phyloP scores from a whole-genome alignment of 1,140 invertebrate species.

The Anastatus disparis region DNA sequence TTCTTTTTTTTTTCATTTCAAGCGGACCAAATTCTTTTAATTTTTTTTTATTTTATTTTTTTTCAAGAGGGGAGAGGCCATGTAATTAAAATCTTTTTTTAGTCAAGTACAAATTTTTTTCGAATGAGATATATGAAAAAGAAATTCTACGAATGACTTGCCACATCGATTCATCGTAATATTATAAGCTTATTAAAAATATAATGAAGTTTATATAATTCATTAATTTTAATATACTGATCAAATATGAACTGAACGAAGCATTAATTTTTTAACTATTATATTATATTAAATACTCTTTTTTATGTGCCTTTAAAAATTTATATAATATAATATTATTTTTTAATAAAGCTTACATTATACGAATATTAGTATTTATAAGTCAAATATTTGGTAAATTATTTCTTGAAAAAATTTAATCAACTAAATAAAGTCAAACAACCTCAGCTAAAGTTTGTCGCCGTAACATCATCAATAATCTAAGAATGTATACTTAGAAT shows the following conservation, averaged over 20 bases:
- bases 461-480: constrained; percentile 3
- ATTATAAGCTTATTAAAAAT: not conserved
- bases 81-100: constrained; percentile 32
- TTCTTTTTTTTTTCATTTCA: not conserved
- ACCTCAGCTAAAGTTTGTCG: not conserved
- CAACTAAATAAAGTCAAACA: not conserved
- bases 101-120: too few species aligned
- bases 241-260: not conserved
- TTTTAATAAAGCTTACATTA: too few species aligned
- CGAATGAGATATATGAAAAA: too few species aligned
- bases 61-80: too few species aligned
- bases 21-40: too few species aligned
- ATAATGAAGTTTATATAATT: not conserved
- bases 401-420: not conserved
- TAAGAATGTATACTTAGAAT: not conserved
- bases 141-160: constrained; percentile 27
- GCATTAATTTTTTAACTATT: too few species aligned
- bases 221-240: constrained; percentile 12
- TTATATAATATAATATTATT: too few species aligned
- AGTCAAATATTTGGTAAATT: not conserved
- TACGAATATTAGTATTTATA: too few species aligned
- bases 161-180: not conserved
- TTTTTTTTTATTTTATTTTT: not conserved
- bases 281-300: too few species aligned
- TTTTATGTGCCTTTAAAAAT: too few species aligned